These are phyloP conservation scores for Achatina immaculata DNA, from an alignment of 1,140 invertebrate species.

Conservation along the genomic window DNA sequence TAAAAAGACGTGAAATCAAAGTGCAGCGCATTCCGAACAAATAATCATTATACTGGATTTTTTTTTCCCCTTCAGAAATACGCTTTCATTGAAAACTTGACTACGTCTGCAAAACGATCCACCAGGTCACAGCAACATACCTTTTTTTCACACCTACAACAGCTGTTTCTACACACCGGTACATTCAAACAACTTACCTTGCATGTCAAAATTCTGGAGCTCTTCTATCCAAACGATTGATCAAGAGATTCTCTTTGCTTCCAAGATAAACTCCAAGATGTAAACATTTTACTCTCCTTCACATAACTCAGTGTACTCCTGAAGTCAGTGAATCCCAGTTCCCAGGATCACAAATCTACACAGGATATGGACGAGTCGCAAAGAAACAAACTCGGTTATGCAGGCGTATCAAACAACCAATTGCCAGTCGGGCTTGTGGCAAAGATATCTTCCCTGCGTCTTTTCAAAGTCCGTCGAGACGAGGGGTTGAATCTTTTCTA, in stretches of 20 bases:
- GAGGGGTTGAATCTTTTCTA: neutral
- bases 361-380: neutral
- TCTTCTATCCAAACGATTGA: neutral
- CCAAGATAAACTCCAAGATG: neutral
- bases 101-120: too few species aligned
- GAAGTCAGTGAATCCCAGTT: neutral
- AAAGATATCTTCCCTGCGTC: neutral
- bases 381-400: neutral
- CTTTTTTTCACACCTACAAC: too few species aligned
- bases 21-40: too few species aligned
- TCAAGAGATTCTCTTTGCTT: neutral
- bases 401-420: neutral
- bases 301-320: neutral
- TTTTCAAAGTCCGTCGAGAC: neutral
- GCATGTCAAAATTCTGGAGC: constrained; percentile 8
- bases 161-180: too few species aligned
- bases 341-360: neutral
- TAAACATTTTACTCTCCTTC: neutral
- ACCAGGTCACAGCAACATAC: too few species aligned
- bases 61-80: too few species aligned
- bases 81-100: too few species aligned
- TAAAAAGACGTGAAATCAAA: too few species aligned
- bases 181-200: neutral
- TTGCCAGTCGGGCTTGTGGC: neutral
- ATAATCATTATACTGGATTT: too few species aligned